phyloP scores from a whole-genome alignment of 2,113 vertebrate genomes.

The Cephalophus harveyi region DNA sequence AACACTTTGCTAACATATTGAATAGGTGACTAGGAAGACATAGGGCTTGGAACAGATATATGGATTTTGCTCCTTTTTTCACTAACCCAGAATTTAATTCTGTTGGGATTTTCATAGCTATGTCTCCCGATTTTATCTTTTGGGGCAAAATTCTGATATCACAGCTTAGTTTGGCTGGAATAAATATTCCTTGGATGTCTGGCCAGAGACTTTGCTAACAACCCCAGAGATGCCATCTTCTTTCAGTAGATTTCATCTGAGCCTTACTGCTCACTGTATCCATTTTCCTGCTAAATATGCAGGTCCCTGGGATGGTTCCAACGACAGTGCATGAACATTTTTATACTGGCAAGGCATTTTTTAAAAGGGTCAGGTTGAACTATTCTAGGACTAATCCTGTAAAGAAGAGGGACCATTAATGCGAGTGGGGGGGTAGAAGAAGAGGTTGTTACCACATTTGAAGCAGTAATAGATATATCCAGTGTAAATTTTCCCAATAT shows the following conservation, averaged over 20 bases:
- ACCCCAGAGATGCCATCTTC: slow-evolving; percentile 30
- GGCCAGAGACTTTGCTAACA: slow-evolving; percentile 25
- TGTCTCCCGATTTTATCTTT: slow-evolving; percentile 4
- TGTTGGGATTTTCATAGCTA: background rate
- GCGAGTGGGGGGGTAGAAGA: background rate
- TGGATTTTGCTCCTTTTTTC: background rate
- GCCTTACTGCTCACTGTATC: slow-evolving; percentile 29
- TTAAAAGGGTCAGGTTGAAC: slow-evolving; percentile 67
- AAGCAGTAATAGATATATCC: slow-evolving; percentile 11
- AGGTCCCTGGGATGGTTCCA: background rate
- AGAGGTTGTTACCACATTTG: background rate
- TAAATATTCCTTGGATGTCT: background rate
- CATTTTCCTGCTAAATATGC: slow-evolving; percentile 29
- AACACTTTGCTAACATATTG: background rate
- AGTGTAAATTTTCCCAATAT: slow-evolving; percentile 32
- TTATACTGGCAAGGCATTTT: background rate
- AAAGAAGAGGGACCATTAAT: background rate
- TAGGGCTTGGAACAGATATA: background rate
- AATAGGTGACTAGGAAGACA: background rate
- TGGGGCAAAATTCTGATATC: background rate
- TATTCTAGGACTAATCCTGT: slow-evolving; percentile 15
- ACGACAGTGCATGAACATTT: slow-evolving; percentile 28
- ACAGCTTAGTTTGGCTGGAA: background rate
- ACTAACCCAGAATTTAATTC: background rate
- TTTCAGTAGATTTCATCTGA: slow-evolving; percentile 32